These are phyloP conservation scores for Apodemus agrarius DNA, from an alignment of 2,797 vertebrate species.

Conservation along the genomic window DNA sequence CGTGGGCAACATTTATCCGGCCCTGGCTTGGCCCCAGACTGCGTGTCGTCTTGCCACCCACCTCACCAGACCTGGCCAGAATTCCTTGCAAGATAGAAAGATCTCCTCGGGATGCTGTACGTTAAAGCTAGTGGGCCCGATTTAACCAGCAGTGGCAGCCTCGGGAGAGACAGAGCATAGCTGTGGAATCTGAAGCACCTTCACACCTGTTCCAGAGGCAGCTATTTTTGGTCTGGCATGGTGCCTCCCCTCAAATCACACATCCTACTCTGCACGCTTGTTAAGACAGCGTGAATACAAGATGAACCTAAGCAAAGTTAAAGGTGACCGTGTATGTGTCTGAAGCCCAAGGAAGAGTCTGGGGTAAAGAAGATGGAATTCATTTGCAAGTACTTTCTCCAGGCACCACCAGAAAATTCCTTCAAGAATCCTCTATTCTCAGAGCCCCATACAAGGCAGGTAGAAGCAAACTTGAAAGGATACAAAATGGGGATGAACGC, in stretches of 20 bases:
- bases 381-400: constrained; percentile 10
- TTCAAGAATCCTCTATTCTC: not conserved
- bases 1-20: not conserved
- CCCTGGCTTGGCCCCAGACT: not conserved
- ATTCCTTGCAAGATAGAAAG: not conserved
- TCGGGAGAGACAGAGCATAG: not conserved
- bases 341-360: not conserved
- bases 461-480: not conserved
- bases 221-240: constrained; percentile 73
- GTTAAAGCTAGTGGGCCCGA: not conserved
- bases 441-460: constrained; percentile 17
- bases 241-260: constrained; percentile 73
- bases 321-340: not conserved
- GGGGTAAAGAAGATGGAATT: constrained; percentile 11
- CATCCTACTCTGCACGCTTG: constrained; percentile 61
- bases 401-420: not conserved
- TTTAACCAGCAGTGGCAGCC: not conserved
- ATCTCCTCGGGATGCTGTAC: not conserved
- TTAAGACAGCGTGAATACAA: constrained; percentile 57
- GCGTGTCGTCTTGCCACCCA: not conserved
- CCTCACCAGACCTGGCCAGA: not conserved
- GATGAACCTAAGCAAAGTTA: constrained; percentile 59
- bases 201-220: constrained; percentile 69
- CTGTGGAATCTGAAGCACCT: constrained; percentile 40
- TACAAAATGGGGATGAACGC: not conserved